Evolutionary conservation across 2,888 invertebrate genomes (phyloP).

Genomic region (Drosophila barbarae): DNA sequence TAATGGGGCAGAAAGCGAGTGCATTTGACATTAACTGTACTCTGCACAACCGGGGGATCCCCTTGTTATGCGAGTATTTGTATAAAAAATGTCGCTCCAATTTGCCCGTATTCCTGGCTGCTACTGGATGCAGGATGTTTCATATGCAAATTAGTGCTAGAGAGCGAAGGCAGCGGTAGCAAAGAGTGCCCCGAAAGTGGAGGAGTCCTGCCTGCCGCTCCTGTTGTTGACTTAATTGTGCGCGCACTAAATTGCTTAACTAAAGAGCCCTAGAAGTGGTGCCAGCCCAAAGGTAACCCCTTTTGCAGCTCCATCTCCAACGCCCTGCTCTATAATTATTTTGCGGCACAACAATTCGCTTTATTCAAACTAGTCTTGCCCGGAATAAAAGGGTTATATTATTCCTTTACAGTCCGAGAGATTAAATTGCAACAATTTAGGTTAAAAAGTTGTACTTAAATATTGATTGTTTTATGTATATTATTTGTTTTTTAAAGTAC

Average conservation of each 20-base stretch:
- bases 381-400: neutral
- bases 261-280: constrained; percentile 48
- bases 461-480: neutral
- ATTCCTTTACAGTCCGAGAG: neutral
- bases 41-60: constrained; percentile 43
- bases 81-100: constrained; percentile 39
- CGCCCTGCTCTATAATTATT: neutral
- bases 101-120: constrained; percentile 35
- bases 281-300: constrained; percentile 17
- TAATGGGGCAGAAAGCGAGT: constrained; percentile 35
- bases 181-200: constrained; percentile 34
- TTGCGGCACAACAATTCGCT: constrained; percentile 2
- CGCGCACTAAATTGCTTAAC: constrained; percentile 71
- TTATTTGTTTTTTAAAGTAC: too few species aligned
- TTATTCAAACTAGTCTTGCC: neutral
- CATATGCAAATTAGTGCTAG: constrained; percentile 62
- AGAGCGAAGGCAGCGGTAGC: constrained; percentile 24
- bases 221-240: constrained; percentile 70
- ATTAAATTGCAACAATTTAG: neutral
- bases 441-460: neutral
- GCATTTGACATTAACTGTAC: constrained; percentile 69
- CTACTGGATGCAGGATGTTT: constrained; percentile 31
- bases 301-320: neutral
- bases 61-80: constrained; percentile 6
- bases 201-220: constrained; percentile 37